These are phyloP conservation scores for Drosophila helvetica DNA, from an alignment of 2,888 invertebrate genomes.

Conservation along the genomic window DNA sequence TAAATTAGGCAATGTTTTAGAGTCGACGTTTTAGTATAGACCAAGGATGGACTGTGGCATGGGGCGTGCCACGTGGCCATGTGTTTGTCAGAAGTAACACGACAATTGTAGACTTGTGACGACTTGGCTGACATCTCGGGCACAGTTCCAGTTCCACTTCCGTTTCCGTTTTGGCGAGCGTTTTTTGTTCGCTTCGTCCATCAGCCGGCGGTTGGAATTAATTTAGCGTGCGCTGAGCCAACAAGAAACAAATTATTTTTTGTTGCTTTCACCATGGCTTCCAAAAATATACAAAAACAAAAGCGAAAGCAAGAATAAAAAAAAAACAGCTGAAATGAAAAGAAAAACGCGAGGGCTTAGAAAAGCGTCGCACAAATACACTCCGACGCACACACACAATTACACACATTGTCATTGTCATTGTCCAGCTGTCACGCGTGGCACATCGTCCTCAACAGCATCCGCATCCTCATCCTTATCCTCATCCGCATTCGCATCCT, in stretches of 20 bases:
- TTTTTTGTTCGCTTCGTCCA: slow-evolving; percentile 64
- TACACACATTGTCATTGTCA: slow-evolving; percentile 66
- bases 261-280: slow-evolving; percentile 55
- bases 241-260: slow-evolving; percentile 76
- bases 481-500: slow-evolving; percentile 43
- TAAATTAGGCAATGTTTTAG: neutral
- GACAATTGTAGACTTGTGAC: slow-evolving; percentile 70
- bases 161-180: slow-evolving; percentile 67
- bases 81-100: slow-evolving; percentile 78
- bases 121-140: slow-evolving; percentile 70
- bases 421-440: slow-evolving; percentile 78
- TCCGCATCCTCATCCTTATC: slow-evolving; percentile 37
- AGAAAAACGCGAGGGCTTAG: slow-evolving; percentile 45
- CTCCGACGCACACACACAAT: slow-evolving; percentile 24
- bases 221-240: slow-evolving; percentile 77
- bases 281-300: slow-evolving; percentile 43
- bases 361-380: slow-evolving; percentile 36
- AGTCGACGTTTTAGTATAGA: neutral
- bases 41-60: neutral
- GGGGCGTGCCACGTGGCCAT: slow-evolving; percentile 66
- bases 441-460: slow-evolving; percentile 52
- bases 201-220: slow-evolving; percentile 65
- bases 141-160: slow-evolving; percentile 78
- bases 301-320: slow-evolving; percentile 50
- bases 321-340: slow-evolving; percentile 1